Evolutionary conservation across 2,797 vertebrate species (phyloP).

Genomic region (Silurus lanzhouensis): DNA sequence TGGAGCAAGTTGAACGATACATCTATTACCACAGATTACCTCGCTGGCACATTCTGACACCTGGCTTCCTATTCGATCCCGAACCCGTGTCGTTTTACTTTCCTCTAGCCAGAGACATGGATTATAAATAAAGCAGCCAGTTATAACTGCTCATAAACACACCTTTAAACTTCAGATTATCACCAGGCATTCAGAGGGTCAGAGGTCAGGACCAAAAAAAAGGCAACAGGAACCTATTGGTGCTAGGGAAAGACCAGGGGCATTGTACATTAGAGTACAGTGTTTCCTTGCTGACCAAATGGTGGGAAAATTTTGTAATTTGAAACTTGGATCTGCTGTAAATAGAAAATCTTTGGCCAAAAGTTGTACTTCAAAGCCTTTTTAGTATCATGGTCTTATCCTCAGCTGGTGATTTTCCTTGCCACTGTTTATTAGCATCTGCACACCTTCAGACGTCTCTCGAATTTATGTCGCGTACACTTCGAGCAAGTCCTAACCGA

Average conservation of each 20-base stretch:
- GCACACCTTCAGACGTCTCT: not conserved
- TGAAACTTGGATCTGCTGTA: not conserved
- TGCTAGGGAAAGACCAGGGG: not conserved
- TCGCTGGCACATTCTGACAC: not conserved
- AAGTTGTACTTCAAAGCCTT: not conserved
- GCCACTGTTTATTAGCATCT: not conserved
- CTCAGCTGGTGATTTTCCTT: not conserved
- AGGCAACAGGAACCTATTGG: not conserved
- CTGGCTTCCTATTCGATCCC: conserved; percentile 19
- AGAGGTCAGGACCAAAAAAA: not conserved
- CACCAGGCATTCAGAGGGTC: not conserved
- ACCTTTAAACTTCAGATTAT: not conserved
- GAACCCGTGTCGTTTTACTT: not conserved
- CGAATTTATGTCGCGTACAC: not conserved
- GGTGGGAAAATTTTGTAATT: not conserved
- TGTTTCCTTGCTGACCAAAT: not conserved
- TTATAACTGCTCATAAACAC: conserved; percentile 27
- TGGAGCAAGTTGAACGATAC: not conserved
- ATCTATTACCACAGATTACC: not conserved
- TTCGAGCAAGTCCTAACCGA: not conserved
- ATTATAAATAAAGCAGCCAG: conserved; percentile 41
- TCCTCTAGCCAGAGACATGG: conserved; percentile 37
- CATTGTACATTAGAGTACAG: not conserved
- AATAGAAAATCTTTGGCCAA: not conserved
- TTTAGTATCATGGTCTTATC: not conserved